Conservation (phyloP, 2,888 invertebrate genomes). For the Cremastinae sp. region DNA sequence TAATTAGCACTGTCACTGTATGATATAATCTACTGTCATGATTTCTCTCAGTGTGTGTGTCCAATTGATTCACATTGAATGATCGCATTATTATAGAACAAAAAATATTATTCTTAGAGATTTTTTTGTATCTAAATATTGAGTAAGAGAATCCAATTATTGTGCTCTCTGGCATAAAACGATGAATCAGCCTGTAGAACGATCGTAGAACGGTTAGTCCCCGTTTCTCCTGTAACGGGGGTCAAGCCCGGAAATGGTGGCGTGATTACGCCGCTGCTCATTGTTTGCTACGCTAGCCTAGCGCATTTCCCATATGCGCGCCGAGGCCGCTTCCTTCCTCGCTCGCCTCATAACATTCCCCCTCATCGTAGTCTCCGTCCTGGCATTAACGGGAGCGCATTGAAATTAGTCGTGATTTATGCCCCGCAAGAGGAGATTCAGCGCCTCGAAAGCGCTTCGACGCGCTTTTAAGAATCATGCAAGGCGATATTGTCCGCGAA, state of each 20-base stretch:
- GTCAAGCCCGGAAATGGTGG: conserved; percentile 56
- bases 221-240: conserved; percentile 51
- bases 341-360: conserved; percentile 13
- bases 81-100: no score
- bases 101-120: no score
- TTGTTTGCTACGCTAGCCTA: conserved; percentile 58
- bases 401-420: conserved; percentile 63
- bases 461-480: conserved; percentile 56
- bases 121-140: no score
- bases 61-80: no score
- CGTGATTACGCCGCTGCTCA: conserved; percentile 61
- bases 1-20: no score
- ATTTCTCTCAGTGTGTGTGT: no score
- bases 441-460: conserved; percentile 41
- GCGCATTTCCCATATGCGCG: conserved; percentile 57
- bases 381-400: conserved; percentile 59
- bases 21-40: no score
- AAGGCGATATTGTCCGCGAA: conserved; percentile 5
- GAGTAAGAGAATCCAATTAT: conserved; percentile 2
- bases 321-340: background rate
- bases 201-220: conserved; percentile 31
- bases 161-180: conserved; percentile 39
- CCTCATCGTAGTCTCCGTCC: conserved; percentile 27
- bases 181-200: conserved; percentile 23
- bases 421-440: conserved; percentile 40